These are phyloP conservation scores for Heliconius hortense DNA, from an alignment of 2,888 invertebrate species.

Conservation along the genomic window DNA sequence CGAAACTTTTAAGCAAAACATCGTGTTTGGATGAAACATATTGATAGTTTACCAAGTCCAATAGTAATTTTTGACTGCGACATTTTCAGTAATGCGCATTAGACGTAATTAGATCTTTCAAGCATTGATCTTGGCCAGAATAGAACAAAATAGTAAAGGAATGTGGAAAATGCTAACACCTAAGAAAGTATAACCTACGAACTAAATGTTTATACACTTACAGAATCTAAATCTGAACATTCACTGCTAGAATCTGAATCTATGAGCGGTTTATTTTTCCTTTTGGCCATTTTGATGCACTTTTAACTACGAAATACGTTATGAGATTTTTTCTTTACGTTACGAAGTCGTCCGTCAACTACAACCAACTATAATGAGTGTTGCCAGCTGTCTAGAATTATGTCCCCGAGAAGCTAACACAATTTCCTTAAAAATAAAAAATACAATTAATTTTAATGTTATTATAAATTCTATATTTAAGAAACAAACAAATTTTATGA, in stretches of 20 bases:
- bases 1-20: slow-evolving; percentile 45
- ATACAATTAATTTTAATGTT: neutral
- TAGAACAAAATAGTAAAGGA: slow-evolving; percentile 67
- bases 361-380: slow-evolving; percentile 31
- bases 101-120: slow-evolving; percentile 56
- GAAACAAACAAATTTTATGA: neutral
- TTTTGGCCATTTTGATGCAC: slow-evolving; percentile 86
- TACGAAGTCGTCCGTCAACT: slow-evolving; percentile 50
- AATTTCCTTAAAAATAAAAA: neutral
- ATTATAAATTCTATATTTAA: neutral
- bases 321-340: slow-evolving; percentile 44
- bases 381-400: slow-evolving; percentile 22
- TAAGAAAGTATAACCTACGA: slow-evolving; percentile 57
- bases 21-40: slow-evolving; percentile 38
- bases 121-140: slow-evolving; percentile 72
- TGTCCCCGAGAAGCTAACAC: neutral
- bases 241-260: slow-evolving; percentile 92
- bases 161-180: slow-evolving; percentile 60
- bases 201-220: slow-evolving; percentile 76
- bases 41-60: slow-evolving; percentile 4
- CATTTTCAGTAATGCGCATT: slow-evolving; percentile 53
- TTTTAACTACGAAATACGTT: slow-evolving; percentile 43
- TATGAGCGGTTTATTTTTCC: slow-evolving; percentile 91
- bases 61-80: slow-evolving; percentile 9
- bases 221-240: slow-evolving; percentile 91